Evolutionary conservation across 2,113 vertebrate genomes (phyloP).

Genomic region (Sclerurus mexicanus): DNA sequence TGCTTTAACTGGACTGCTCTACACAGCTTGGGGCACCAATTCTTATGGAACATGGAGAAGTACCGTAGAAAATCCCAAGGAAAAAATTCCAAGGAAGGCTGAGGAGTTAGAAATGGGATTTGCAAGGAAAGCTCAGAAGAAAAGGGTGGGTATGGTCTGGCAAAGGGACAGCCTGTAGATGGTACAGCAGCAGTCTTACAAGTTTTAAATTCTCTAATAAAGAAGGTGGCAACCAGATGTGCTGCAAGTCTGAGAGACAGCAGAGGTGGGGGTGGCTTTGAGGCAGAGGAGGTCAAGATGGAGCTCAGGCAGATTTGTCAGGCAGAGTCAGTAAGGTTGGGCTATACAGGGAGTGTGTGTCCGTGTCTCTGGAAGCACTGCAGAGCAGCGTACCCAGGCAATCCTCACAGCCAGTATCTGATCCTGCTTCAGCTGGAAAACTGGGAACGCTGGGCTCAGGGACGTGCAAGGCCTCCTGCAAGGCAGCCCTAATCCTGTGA

Average conservation of each 20-base stretch:
- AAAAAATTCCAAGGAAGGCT: background rate
- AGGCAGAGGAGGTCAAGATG: background rate
- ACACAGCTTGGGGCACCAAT: background rate
- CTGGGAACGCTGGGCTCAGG: rapidly evolving
- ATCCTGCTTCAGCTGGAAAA: background rate
- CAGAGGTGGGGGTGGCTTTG: background rate
- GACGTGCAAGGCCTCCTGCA: background rate
- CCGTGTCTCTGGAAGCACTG: rapidly evolving
- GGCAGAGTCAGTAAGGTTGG: background rate
- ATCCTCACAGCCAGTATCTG: background rate
- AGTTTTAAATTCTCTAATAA: background rate
- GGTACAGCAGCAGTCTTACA: background rate
- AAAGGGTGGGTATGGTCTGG: background rate
- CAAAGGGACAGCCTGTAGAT: background rate
- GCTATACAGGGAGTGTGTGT: background rate
- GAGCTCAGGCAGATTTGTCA: background rate
- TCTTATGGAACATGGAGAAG: background rate
- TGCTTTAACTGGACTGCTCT: background rate
- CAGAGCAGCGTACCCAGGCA: background rate
- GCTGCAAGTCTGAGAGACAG: background rate
- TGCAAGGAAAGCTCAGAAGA: background rate
- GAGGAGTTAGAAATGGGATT: background rate
- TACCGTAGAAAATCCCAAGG: background rate
- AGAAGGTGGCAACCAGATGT: background rate
- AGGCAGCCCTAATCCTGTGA: background rate